Conservation (phyloP, 2,113 vertebrate genomes). For the Scopus umbretta region DNA sequence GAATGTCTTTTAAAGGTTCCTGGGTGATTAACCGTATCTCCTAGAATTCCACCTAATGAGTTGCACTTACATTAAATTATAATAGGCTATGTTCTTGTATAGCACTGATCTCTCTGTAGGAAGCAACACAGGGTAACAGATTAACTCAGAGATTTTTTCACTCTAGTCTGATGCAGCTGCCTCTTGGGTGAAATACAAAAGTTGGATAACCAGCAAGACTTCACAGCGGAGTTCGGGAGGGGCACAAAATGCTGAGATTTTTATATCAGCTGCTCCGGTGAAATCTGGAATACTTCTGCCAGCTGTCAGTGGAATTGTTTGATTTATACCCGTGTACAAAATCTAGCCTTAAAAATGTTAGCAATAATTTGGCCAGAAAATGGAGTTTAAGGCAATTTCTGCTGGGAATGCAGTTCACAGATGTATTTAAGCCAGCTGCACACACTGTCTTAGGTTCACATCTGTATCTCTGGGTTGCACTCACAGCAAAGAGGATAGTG, state of each 20-base stretch:
- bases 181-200: not conserved
- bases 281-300: not conserved
- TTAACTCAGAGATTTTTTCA: not conserved
- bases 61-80: not conserved
- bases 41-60: not conserved
- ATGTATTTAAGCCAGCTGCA: constrained; percentile 11
- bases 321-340: not conserved
- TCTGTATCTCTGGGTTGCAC: not conserved
- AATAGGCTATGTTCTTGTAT: not conserved
- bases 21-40: not conserved
- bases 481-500: not conserved
- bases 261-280: not conserved
- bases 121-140: not conserved
- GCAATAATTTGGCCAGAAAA: not conserved
- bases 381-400: not conserved
- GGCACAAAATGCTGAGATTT: not conserved
- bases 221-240: not conserved
- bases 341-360: not conserved
- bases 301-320: not conserved
- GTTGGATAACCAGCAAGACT: not conserved
- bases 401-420: not conserved
- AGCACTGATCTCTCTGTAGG: not conserved
- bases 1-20: not conserved
- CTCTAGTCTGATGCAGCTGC: not conserved
- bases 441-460: not conserved